phyloP scores from a whole-genome alignment of 2,113 vertebrate species.

The Gavialis gangeticus region DNA sequence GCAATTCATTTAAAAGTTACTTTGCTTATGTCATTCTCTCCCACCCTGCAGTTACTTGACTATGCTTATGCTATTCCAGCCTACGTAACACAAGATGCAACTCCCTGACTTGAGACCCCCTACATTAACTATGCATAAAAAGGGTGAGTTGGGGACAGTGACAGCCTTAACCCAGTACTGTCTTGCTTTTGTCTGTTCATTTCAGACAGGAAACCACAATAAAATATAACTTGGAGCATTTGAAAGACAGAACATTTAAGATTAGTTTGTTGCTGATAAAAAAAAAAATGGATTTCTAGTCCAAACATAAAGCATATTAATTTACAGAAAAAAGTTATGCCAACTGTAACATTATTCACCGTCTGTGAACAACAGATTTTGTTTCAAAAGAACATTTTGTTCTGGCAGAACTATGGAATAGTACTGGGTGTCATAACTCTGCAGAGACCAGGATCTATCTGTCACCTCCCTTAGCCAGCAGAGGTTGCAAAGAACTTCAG shows the following conservation, averaged over 20 bases:
- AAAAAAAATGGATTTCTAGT: background rate
- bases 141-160: background rate
- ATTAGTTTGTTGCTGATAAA: background rate
- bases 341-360: background rate
- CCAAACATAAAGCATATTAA: background rate
- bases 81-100: background rate
- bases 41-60: background rate
- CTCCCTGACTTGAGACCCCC: background rate
- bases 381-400: slow-evolving; percentile 14
- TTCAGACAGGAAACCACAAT: background rate
- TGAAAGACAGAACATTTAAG: background rate
- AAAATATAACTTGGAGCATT: background rate
- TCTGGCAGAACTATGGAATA: slow-evolving; percentile 26
- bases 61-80: background rate
- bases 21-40: background rate
- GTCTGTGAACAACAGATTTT: background rate
- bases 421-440: slow-evolving; percentile 13
- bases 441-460: background rate
- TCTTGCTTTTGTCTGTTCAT: background rate
- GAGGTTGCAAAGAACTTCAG: slow-evolving; percentile 53
- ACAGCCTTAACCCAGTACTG: background rate
- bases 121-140: background rate
- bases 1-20: background rate
- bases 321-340: background rate
- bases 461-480: background rate